Conservation (phyloP, 2,888 invertebrate species). For the Trichacis sp. region DNA sequence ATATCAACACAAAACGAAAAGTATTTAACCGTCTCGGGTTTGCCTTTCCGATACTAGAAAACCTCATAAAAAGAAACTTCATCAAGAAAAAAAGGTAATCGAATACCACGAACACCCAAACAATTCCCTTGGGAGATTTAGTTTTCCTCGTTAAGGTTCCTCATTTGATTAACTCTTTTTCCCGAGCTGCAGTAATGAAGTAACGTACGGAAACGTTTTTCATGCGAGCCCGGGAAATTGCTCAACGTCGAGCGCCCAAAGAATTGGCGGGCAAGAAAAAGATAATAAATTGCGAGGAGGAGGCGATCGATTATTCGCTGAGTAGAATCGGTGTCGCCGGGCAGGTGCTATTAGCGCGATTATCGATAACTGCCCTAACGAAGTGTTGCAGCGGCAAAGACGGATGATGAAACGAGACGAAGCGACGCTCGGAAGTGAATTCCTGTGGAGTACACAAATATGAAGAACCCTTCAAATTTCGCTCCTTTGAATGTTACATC, state of each 20-base stretch:
- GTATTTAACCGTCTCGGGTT: no score
- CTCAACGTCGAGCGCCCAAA: not conserved
- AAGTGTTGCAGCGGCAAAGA: not conserved
- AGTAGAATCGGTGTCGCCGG: not conserved
- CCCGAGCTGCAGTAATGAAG: not conserved
- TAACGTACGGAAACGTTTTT: not conserved
- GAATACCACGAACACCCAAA: no score
- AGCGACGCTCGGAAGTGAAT: no score
- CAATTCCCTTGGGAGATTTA: not conserved
- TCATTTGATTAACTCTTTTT: not conserved
- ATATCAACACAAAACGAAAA: no score
- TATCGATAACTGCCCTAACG: not conserved
- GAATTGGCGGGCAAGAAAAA: not conserved
- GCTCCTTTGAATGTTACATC: no score
- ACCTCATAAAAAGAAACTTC: no score
- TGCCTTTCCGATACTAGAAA: no score
- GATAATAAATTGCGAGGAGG: not conserved
- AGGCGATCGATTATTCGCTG: not conserved
- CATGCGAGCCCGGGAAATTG: not conserved
- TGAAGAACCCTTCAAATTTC: no score
- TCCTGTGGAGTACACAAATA: no score
- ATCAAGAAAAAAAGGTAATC: no score
- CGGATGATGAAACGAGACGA: not conserved
- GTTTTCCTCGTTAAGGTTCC: not conserved
- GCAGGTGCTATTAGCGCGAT: not conserved